These are phyloP conservation scores for Trachurus trachurus DNA, from an alignment of 2,797 vertebrate species.

Conservation along the genomic window DNA sequence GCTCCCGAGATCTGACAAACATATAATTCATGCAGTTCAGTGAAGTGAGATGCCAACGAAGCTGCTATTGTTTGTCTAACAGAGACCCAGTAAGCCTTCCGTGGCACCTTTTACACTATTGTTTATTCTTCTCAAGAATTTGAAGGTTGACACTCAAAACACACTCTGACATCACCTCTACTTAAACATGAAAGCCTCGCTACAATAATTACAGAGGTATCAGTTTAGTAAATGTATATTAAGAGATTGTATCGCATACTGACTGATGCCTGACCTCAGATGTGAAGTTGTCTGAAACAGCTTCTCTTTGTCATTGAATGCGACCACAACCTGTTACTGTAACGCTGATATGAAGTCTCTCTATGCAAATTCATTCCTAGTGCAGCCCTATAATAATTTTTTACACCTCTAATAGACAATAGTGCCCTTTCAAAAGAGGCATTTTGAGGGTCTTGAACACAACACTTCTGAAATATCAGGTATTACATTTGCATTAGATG, in stretches of 20 bases:
- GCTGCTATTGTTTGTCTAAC: conserved; percentile 70
- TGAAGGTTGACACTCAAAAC: conserved; percentile 50
- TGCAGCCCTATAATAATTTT: no score
- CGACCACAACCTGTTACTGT: not conserved
- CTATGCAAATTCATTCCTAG: no score
- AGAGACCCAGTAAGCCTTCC: conserved; percentile 56
- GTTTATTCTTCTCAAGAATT: conserved; percentile 73
- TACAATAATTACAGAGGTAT: conserved; percentile 70
- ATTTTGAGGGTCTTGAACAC: no score
- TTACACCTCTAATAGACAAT: no score
- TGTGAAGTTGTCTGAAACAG: conserved; percentile 38
- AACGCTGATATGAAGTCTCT: no score
- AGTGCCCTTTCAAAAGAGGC: no score
- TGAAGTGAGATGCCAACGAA: conserved; percentile 67
- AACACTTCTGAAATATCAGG: no score
- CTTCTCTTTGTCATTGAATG: conserved; percentile 1
- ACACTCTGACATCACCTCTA: conserved; percentile 63
- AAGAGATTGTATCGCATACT: conserved; percentile 52
- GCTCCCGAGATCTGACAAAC: conserved; percentile 74
- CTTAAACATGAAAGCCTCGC: conserved; percentile 67
- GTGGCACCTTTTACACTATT: conserved; percentile 60
- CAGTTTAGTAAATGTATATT: conserved; percentile 55
- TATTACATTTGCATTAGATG: no score
- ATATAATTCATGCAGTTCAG: conserved; percentile 69
- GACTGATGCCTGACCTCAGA: conserved; percentile 57